Evolutionary conservation across 2,113 vertebrate genomes (phyloP).

Genomic region (Myotis davidii): DNA sequence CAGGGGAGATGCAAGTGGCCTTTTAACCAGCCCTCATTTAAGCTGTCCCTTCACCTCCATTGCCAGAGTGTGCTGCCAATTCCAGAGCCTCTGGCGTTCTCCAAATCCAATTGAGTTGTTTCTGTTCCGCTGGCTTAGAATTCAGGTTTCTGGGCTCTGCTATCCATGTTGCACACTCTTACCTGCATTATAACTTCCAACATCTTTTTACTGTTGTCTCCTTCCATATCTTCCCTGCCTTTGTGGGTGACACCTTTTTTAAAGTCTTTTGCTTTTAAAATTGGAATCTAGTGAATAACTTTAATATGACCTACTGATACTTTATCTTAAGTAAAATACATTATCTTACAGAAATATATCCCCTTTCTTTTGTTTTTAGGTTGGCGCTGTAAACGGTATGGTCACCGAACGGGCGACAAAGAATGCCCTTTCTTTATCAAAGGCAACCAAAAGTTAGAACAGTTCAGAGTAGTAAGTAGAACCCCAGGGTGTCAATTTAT

Average conservation of each 20-base stretch:
- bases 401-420: conserved; percentile 96
- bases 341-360: conserved; percentile 67
- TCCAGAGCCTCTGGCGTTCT: background rate
- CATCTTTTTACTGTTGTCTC: background rate
- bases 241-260: background rate
- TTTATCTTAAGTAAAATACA: background rate
- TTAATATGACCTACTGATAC: background rate
- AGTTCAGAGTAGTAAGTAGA: conserved; percentile 97
- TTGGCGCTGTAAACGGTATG: conserved; percentile 97
- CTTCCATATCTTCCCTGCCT: background rate
- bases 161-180: background rate
- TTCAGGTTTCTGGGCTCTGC: background rate
- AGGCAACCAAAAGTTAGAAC: conserved; percentile 98
- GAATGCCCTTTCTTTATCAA: conserved; percentile 99
- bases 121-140: background rate
- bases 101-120: background rate
- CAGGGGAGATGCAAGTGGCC: background rate
- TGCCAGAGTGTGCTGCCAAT: background rate
- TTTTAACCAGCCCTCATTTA: background rate
- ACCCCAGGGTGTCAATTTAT: conserved; percentile 7
- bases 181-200: background rate
- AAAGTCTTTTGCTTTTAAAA: conserved; percentile 45
- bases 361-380: conserved; percentile 85
- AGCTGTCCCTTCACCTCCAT: background rate
- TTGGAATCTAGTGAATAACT: background rate